Conservation (phyloP, 2,797 vertebrate species). For the Lophius americanus region DNA sequence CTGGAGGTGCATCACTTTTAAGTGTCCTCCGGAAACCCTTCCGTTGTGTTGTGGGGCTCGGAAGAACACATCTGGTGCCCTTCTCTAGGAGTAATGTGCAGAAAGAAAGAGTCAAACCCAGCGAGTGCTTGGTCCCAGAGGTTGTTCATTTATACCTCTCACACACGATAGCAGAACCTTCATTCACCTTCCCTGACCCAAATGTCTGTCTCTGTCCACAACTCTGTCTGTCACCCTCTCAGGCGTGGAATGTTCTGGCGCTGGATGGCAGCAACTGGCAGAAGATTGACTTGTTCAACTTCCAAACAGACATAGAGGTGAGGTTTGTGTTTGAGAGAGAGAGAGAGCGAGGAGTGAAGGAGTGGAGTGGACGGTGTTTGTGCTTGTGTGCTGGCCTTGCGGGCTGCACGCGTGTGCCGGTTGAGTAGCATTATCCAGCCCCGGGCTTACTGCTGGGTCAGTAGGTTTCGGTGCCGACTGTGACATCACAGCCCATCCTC, state of each 20-base stretch:
- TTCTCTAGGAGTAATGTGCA: background rate
- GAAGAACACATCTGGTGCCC: background rate
- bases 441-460: slow-evolving; percentile 75
- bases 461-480: slow-evolving; percentile 71
- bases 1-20: too few species aligned
- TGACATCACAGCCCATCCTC: slow-evolving; percentile 73
- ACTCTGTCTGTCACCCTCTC: slow-evolving; percentile 48
- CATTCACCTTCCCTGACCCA: slow-evolving; percentile 39
- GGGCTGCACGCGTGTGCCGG: slow-evolving; percentile 21
- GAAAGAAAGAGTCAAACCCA: slow-evolving; percentile 8
- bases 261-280: slow-evolving; percentile 98
- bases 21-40: too few species aligned
- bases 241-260: slow-evolving; percentile 97
- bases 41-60: background rate
- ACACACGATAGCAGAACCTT: slow-evolving; percentile 18
- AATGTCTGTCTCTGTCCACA: slow-evolving; percentile 42
- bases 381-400: slow-evolving; percentile 3
- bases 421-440: slow-evolving; percentile 70
- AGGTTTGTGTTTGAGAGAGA: slow-evolving; percentile 36
- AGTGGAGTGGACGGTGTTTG: background rate
- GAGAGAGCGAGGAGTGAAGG: background rate
- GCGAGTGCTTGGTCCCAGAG: background rate
- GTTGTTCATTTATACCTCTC: slow-evolving; percentile 1
- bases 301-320: slow-evolving; percentile 97
- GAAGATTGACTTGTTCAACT: slow-evolving; percentile 97